Conservation (phyloP, 1,140 invertebrate species). For the Solen grandis region DNA sequence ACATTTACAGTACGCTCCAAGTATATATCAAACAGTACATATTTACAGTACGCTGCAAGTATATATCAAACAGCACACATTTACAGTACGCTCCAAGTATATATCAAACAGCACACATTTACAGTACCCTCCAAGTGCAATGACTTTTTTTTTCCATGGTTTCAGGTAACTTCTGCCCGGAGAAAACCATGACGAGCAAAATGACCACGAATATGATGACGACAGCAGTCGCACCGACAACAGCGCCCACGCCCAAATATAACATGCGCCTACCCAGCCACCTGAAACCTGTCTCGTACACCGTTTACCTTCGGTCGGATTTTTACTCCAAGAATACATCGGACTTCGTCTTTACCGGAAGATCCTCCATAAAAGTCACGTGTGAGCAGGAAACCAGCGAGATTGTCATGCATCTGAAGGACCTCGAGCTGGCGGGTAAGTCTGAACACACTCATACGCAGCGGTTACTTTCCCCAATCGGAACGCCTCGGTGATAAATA, state of each 20-base stretch:
- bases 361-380: constrained; percentile 86
- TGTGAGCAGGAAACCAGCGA: constrained; percentile 84
- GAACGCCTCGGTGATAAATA: too few relatives aligned
- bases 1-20: too few relatives aligned
- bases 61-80: too few relatives aligned
- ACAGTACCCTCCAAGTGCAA: too few relatives aligned
- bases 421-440: constrained; percentile 65
- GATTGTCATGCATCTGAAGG: constrained; percentile 86
- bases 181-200: neutral
- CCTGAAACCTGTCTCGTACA: constrained; percentile 76
- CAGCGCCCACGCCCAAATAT: constrained; percentile 19
- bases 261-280: constrained; percentile 75
- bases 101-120: too few relatives aligned
- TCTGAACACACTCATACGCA: too few relatives aligned
- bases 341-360: constrained; percentile 85
- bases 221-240: neutral
- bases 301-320: constrained; percentile 77
- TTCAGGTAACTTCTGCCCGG: constrained; percentile 32
- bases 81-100: too few relatives aligned
- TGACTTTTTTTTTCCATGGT: too few relatives aligned
- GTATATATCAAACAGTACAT: too few relatives aligned
- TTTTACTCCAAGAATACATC: constrained; percentile 72
- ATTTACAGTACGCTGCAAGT: too few relatives aligned
- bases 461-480: too few relatives aligned
- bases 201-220: neutral